Base-by-base conservation (phyloP, 2,797 vertebrate species). In the Tragopan temminckii region DNA sequence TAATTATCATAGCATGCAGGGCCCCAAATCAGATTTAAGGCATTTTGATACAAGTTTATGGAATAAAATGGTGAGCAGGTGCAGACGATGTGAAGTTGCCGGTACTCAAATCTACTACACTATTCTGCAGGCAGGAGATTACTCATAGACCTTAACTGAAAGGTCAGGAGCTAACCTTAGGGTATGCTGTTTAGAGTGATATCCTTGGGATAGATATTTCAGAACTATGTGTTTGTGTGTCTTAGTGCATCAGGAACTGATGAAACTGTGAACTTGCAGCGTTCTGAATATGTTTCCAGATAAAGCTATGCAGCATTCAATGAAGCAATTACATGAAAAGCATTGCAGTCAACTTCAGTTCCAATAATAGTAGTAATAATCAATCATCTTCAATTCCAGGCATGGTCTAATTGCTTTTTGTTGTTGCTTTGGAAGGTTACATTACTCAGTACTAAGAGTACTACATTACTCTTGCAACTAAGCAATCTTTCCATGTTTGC, bases 21-120 rank as follows among this genome's bases (percentile, higher is more conserved):
- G 85, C 53, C 90, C 85, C 86, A 96, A 98, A 98, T 97, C 95
- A 95, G 74, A 97, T 98, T 97, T 97, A 90, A 96, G 92, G 48
- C 92, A 87, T 88, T 92, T 96, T 95, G 58, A 93, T 95, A 90
- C 76, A 18, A 82, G 75, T 93, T 93, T 94, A 93, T 89, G 80
- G 61, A 95, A 92, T 93, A 87, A 95, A 93, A 92, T 35, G 48
- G 91, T 24, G 69, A 97, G 94, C 94, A 97, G 96, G 91, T 97
- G 95, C 76, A 53, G 57, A 76, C 57, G 80, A 80, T 88, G 55
- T 95, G 76, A 93, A 80, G 92, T 93, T 88, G 43, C 66, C 91
- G 85, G 64, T 91, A 80, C 57, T 58, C 33, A 55, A 74, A 94
- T 84, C 74, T 66, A 18, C 31, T 62, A 25, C 63, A 63, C 80